Evolutionary conservation across 2,113 vertebrate species (phyloP), one percentile per base, ranked within the genome.

Genomic region (Philantomba maxwellii): DNA sequence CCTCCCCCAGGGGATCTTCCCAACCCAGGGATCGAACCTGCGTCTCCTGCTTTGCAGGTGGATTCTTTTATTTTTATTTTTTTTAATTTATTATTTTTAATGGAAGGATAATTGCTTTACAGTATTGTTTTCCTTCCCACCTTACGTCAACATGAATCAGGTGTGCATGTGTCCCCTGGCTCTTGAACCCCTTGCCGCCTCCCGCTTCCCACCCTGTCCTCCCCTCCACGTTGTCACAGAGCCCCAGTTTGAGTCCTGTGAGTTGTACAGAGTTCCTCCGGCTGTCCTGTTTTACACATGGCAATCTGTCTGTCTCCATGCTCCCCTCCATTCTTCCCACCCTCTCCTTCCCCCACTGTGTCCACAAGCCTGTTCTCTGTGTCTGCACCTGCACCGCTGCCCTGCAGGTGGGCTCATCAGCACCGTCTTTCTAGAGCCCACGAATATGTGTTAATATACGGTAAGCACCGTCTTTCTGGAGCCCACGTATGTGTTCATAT

Each of bases 241-340:
- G 64, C n/a, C 64, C 64, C n/a, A 9, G n/a, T 19, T 2, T 36
- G 64, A 70, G 64, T 11, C n/a, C n/a, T 36, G 64, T 21, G 64
- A 5, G 4, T 6, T 17, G 2, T 2, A 21, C n/a, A 66, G 64
- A 36, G n/a, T 70, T 23, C 64, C 64, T 17, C n/a, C 0, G 4
- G n/a, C 9, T 11, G 33, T 70, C n/a, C 6, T 30, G 19, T 23
- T 36, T 21, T 6, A 70, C 19, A 11, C 19, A 36, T 0, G n/a
- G 64, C 19, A 6, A 0, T 21, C 9, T 36, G 5, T 12, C 9
- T 36, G 9, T 70, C 19, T 23, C 17, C 64, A 23, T 1, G 4
- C 17, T 36, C 2, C 64, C 10, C 8, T 70, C 17, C 2, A 23
- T 70, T 6, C 0, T 0, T 21, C n/a, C 33, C 6, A 30, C 60